Evolutionary conservation across 1,140 invertebrate species (phyloP).

Genomic region (Aphaenogaster rudis): DNA sequence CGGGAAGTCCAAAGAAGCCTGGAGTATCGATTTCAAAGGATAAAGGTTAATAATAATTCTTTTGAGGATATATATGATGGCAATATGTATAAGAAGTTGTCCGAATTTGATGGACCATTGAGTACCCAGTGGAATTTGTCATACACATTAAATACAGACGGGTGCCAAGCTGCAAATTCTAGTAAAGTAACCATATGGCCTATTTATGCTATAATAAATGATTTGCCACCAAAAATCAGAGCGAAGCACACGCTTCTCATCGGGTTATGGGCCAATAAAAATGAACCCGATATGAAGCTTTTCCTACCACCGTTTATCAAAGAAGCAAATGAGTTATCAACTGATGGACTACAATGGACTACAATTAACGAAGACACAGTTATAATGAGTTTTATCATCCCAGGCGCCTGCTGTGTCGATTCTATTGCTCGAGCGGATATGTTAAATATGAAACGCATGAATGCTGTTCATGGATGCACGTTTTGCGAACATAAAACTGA

Average conservation of each 20-base stretch:
- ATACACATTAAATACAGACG: neutral
- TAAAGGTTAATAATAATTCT: neutral
- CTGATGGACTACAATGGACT: neutral
- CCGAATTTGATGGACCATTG: neutral
- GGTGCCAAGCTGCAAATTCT: neutral
- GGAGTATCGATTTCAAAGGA: too few species aligned
- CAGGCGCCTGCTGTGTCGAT: too few species aligned
- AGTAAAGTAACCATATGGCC: neutral
- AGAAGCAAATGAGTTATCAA: neutral
- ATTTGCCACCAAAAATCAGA: neutral
- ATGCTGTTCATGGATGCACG: too few species aligned
- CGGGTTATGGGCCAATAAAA: neutral
- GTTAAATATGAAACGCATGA: too few species aligned
- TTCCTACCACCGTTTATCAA: neutral
- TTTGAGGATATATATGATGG: neutral
- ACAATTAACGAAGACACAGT: too few species aligned
- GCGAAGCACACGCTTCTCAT: neutral
- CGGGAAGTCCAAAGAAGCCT: too few species aligned
- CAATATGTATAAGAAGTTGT: neutral
- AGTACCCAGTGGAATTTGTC: neutral
- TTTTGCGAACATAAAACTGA: too few species aligned
- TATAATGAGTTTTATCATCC: too few species aligned
- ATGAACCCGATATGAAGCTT: neutral
- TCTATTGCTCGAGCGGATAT: too few species aligned
- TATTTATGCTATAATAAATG: neutral